These are phyloP conservation scores for Lordiphosa stackelbergi DNA, from an alignment of 1,140 invertebrate genomes.

Conservation along the genomic window DNA sequence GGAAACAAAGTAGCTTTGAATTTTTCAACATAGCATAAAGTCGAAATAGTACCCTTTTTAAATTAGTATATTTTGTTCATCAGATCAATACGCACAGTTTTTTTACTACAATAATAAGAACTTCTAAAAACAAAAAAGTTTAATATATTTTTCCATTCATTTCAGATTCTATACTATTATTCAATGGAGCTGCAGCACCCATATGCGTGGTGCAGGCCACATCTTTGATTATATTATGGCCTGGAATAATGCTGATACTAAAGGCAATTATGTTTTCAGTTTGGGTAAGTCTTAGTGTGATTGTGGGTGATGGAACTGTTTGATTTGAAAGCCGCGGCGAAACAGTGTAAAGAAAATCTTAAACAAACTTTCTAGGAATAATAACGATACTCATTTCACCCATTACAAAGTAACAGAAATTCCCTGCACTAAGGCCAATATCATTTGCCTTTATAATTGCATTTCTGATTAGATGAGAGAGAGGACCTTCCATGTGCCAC, in stretches of 20 bases:
- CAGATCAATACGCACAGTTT: too few relatives aligned
- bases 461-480: conserved; percentile 53
- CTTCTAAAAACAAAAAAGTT: too few relatives aligned
- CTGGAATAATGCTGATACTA: conserved; percentile 19
- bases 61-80: neutral
- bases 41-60: too few relatives aligned
- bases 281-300: conserved; percentile 10
- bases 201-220: conserved; percentile 9
- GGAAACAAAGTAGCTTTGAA: neutral
- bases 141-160: neutral
- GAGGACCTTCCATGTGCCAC: conserved; percentile 10
- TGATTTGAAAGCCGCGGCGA: neutral
- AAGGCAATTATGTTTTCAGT: conserved; percentile 22
- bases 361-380: too few relatives aligned
- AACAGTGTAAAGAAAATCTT: too few relatives aligned
- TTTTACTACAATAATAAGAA: too few relatives aligned
- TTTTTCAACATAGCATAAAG: too few relatives aligned
- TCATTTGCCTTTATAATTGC: conserved; percentile 57
- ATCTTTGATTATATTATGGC: conserved; percentile 16
- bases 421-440: conserved; percentile 11
- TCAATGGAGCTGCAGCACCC: too few relatives aligned
- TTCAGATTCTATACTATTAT: conserved; percentile 16
- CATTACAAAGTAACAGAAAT: neutral
- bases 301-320: neutral
- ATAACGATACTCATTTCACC: too few relatives aligned